Evolutionary conservation across 2,888 invertebrate genomes (phyloP).

Genomic region (Steinernema hermaphroditum): DNA sequence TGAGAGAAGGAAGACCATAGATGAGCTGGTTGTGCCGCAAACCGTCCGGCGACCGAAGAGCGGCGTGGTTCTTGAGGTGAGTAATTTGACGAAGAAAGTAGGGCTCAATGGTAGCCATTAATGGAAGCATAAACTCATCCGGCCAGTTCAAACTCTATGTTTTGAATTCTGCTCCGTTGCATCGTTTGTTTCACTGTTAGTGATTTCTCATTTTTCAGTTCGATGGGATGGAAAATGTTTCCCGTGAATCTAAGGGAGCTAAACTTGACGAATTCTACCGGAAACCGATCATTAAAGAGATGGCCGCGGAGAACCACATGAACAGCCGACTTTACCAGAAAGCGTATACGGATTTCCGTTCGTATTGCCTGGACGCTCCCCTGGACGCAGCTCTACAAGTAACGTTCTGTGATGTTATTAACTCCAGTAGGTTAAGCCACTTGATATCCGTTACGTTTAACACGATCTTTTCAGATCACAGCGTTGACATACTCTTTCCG

Average conservation of each 20-base stretch:
- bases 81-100: too few relatives aligned
- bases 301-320: slow-evolving; percentile 82
- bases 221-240: slow-evolving; percentile 35
- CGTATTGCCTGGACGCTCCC: slow-evolving; percentile 73
- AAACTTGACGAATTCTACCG: slow-evolving; percentile 73
- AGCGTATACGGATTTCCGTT: slow-evolving; percentile 81
- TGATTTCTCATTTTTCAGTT: too few relatives aligned
- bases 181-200: too few relatives aligned
- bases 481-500: slow-evolving; percentile 83
- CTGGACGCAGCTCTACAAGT: slow-evolving; percentile 42
- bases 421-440: slow-evolving; percentile 39
- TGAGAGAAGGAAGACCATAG: slow-evolving; percentile 1
- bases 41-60: background rate
- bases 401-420: slow-evolving; percentile 54
- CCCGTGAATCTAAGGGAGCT: slow-evolving; percentile 37
- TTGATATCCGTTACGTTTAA: background rate
- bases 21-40: background rate
- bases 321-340: slow-evolving; percentile 83
- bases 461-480: slow-evolving; percentile 44
- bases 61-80: background rate
- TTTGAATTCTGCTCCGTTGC: too few relatives aligned
- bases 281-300: slow-evolving; percentile 77
- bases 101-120: too few relatives aligned
- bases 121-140: too few relatives aligned
- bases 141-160: too few relatives aligned